A percentile compares a stretch with the other conserved stretches of the same genome.
These are phyloP conservation scores for Orchestes rusci DNA, from an alignment of 2,888 invertebrate genomes.

Conservation along the genomic window DNA sequence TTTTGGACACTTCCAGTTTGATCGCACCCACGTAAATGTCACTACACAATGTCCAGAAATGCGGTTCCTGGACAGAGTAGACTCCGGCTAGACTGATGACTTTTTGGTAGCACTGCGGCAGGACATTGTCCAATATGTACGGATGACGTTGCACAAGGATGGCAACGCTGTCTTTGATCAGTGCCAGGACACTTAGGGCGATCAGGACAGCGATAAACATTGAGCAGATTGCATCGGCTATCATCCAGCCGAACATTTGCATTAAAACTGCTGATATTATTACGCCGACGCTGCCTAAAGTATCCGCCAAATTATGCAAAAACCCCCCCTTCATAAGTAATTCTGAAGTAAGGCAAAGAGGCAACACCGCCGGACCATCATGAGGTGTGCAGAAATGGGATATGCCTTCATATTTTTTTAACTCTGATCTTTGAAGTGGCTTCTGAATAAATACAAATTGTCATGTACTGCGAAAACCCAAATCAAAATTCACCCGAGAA, in stretches of 20 bases:
- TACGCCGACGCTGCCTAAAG: slow-evolving; percentile 91
- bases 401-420: too few species aligned
- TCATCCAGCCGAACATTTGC: slow-evolving; percentile 96
- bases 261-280: slow-evolving; percentile 91
- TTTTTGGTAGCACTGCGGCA: slow-evolving; percentile 85
- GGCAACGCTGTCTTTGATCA: slow-evolving; percentile 80
- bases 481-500: too few species aligned
- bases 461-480: too few species aligned
- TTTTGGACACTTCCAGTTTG: slow-evolving; percentile 90
- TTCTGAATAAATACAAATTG: too few species aligned
- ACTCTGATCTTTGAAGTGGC: too few species aligned
- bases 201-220: slow-evolving; percentile 92
- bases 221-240: slow-evolving; percentile 96
- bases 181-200: slow-evolving; percentile 74
- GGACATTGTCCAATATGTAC: slow-evolving; percentile 64
- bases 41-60: slow-evolving; percentile 97
- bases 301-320: slow-evolving; percentile 93
- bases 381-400: too few species aligned
- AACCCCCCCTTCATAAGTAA: slow-evolving; percentile 97
- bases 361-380: too few species aligned
- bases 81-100: slow-evolving; percentile 88
- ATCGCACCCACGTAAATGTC: slow-evolving; percentile 88
- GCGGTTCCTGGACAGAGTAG: slow-evolving; percentile 92
- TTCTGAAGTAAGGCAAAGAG: too few species aligned
- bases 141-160: slow-evolving; percentile 95